These are phyloP conservation scores for Lichenostomus cassidix DNA, from an alignment of 2,113 vertebrate genomes.

Conservation along the genomic window DNA sequence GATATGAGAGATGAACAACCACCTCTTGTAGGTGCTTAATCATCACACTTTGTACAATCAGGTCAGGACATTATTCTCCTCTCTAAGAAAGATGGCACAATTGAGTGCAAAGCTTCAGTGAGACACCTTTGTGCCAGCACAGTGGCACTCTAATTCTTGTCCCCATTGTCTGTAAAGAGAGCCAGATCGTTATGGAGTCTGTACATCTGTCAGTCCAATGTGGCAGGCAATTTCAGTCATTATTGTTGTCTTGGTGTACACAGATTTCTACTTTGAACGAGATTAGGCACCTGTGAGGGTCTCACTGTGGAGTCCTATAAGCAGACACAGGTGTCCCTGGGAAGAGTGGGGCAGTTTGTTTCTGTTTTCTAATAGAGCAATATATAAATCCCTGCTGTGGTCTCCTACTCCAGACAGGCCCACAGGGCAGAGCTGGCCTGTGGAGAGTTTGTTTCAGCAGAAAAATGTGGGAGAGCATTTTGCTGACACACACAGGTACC, in stretches of 20 bases:
- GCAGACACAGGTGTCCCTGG: not conserved
- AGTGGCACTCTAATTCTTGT: not conserved
- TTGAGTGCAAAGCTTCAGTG: not conserved
- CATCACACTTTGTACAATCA: not conserved
- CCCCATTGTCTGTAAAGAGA: not conserved
- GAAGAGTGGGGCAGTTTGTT: not conserved
- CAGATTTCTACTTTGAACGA: not conserved
- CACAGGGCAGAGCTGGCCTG: not conserved
- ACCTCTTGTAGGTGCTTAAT: not conserved
- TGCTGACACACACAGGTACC: not conserved
- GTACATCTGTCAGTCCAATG: not conserved
- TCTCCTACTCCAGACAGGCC: not conserved
- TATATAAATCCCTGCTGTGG: not conserved
- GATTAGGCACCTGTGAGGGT: not conserved
- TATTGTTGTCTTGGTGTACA: not conserved
- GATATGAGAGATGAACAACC: not conserved
- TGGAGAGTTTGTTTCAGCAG: not conserved
- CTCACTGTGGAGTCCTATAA: not conserved
- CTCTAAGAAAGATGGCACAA: not conserved
- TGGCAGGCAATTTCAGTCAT: not conserved
- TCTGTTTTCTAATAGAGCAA: not conserved
- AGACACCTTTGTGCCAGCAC: not conserved
- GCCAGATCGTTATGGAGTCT: not conserved
- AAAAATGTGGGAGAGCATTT: not conserved
- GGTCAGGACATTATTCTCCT: not conserved